Evolutionary conservation across 2,888 invertebrate species (phyloP), one percentile per base, ranked within the genome.

Genomic region (Sarcophaga variegata): DNA sequence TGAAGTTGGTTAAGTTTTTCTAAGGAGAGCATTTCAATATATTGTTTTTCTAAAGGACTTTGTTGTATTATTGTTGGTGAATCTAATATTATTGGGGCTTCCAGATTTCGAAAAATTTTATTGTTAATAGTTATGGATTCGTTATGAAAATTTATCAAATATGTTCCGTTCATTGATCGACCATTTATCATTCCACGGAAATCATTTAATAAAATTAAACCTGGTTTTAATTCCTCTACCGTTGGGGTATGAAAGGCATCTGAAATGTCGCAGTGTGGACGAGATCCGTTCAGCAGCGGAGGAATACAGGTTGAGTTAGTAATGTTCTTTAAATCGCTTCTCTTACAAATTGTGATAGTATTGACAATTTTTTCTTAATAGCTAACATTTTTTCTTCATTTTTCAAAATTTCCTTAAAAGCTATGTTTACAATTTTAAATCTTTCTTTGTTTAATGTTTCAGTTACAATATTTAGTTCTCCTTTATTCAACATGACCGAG

Each of bases 201-300:
- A 37, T 77, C 76, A 59, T 77, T 77, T 67, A 77, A 17, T 45
- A 77, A 20, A 22, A 77, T 67, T 67, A 77, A 20, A 37, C 59
- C 66, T 77, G 76, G 20, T 12, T 25, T 25, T 25, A 25, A 25
- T 25, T 25, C 25, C 25, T 25, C 25, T 25, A 25, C 25, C 25
- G 25, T 22, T n/a, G 66, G 25, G 12, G 20, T n/a, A 17, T 63
- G 11, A 12, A 17, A 20, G 11, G 11, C 14, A 54, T 14, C 14
- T 12, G 54, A 54, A 10, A 54, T 54, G 14, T 54, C 14, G 54
- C 54, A 54, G 14, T 54, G 14, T 54, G 54, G 54, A 14, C 54
- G 54, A 54, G 10, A 54, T 54, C 54, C 54, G 3, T 54, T 54
- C 62, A n/a, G 62, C 12, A 62, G 20, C 12, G 20, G 62, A 17